Conservation (phyloP, 2,113 vertebrate genomes). For the Pica pica region DNA sequence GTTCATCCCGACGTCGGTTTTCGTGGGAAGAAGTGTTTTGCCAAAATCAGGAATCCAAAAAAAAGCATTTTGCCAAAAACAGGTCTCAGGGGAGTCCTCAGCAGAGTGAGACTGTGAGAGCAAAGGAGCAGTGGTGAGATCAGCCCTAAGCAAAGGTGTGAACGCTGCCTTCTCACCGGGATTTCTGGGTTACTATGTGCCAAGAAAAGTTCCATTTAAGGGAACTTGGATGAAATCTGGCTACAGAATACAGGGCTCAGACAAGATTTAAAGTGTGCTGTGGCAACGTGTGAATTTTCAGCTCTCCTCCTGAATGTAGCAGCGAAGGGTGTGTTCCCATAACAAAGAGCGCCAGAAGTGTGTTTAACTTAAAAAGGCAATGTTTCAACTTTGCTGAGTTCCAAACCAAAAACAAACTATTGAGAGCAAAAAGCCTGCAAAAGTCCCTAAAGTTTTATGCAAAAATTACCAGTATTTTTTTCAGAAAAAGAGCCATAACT, state of each 20-base stretch:
- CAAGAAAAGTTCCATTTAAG: background rate
- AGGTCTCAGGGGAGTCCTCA: background rate
- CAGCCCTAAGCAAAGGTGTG: background rate
- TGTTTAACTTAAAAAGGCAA: background rate
- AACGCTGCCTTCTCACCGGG: background rate
- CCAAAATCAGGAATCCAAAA: background rate
- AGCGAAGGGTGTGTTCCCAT: background rate
- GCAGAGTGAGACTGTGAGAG: background rate
- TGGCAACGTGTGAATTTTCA: background rate
- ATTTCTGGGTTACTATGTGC: background rate
- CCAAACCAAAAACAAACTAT: background rate
- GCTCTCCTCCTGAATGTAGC: background rate
- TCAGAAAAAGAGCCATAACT: background rate
- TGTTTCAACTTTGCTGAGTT: background rate
- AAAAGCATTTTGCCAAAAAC: background rate
- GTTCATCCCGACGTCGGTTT: background rate
- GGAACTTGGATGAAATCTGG: background rate
- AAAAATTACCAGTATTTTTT: background rate
- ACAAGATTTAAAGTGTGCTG: background rate
- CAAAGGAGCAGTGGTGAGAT: background rate
- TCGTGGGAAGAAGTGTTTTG: background rate
- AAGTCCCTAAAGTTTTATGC: background rate
- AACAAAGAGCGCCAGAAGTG: background rate
- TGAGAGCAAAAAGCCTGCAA: background rate
- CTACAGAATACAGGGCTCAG: background rate